Percentiles rank a stretch among this genome's conserved stretches.
These are phyloP conservation scores for Leucozona laternaria DNA, from an alignment of 2,888 invertebrate genomes.

Conservation along the genomic window DNA sequence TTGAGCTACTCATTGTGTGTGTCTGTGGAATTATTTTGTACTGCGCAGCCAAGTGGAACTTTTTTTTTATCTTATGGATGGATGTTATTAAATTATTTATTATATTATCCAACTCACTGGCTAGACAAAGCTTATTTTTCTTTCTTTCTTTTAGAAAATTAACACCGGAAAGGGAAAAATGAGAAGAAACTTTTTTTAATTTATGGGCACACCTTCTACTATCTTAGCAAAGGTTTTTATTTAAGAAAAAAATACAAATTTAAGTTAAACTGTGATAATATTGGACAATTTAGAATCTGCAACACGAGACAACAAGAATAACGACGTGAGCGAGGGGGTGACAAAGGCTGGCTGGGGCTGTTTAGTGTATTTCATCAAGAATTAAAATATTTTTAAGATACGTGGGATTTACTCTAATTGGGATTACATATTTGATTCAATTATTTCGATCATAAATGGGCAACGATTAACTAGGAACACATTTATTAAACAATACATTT, in stretches of 20 bases:
- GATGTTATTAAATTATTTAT: slow-evolving; percentile 19
- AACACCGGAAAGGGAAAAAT: slow-evolving; percentile 8
- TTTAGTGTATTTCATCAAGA: not conserved
- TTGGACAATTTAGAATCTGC: not conserved
- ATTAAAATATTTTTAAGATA: slow-evolving; percentile 2
- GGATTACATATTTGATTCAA: slow-evolving; percentile 59
- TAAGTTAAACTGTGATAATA: not conserved
- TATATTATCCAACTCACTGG: slow-evolving; percentile 11
- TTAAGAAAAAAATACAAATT: not conserved
- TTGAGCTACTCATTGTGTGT: slow-evolving; percentile 61
- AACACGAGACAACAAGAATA: slow-evolving; percentile 12
- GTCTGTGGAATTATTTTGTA: slow-evolving; percentile 15
- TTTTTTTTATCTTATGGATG: slow-evolving; percentile 23
- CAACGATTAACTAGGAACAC: not conserved
- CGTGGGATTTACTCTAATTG: slow-evolving; percentile 16
- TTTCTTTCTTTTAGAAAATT: not conserved
- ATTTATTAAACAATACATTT: not conserved
- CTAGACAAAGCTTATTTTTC: slow-evolving; percentile 17
- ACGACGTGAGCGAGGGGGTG: not conserved
- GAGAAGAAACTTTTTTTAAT: not conserved
- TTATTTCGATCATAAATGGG: slow-evolving; percentile 4
- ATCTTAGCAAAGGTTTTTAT: not conserved
- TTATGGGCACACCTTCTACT: slow-evolving; percentile 9
- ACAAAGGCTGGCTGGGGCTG: not conserved
- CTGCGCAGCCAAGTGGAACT: slow-evolving; percentile 56